Evolutionary conservation across 2,113 vertebrate genomes (phyloP), one percentile per base, ranked within the genome.

Genomic region (Menura novaehollandiae): DNA sequence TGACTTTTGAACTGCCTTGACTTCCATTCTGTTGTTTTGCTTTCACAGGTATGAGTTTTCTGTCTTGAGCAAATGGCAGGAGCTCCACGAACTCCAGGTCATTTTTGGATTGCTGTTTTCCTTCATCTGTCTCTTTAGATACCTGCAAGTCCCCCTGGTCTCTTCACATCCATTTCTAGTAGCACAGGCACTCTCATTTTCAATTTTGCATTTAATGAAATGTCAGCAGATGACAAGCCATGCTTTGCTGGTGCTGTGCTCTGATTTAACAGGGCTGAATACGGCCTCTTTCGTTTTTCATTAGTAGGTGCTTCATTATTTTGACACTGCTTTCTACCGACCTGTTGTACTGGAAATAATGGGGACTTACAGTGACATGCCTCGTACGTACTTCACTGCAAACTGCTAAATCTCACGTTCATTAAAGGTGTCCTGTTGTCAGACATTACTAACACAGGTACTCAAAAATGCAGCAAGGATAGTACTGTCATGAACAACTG

Each of bases 361-460:
- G 37, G 41, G 66, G 14, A 66, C 53, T 56, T 73, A 58, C 1
- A 62, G 41, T 39, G 85, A 69, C 63, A 35, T 59, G 63, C 20
- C 37, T 92, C 0, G 0, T 62, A 62, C 0, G 0, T 76, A 88
- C 82, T 62, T 79, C 1, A 0, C 37, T 62, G 63, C 39, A 69
- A 63, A 66, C 71, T 83, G 67, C 41, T 85, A 53, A 85, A 90
- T 76, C 79, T 93, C 46, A 9, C 39, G 32, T 30, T 89, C 23
- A 23, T 77, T 67, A 51, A 78, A 69, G 20, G 14, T 49, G 49
- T 78, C 52, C 64, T 47, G 7, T 49, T 83, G 41, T 85, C 63
- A 86, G 55, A n/a, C 23, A 6, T 51, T 49, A 43, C n/a, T 66
- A 69, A 55, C 11, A 21, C 26, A 69, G 28, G 37, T 60, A 41